These are phyloP conservation scores for Pelmatolapia mariae DNA, from an alignment of 2,113 vertebrate genomes.

Conservation along the genomic window DNA sequence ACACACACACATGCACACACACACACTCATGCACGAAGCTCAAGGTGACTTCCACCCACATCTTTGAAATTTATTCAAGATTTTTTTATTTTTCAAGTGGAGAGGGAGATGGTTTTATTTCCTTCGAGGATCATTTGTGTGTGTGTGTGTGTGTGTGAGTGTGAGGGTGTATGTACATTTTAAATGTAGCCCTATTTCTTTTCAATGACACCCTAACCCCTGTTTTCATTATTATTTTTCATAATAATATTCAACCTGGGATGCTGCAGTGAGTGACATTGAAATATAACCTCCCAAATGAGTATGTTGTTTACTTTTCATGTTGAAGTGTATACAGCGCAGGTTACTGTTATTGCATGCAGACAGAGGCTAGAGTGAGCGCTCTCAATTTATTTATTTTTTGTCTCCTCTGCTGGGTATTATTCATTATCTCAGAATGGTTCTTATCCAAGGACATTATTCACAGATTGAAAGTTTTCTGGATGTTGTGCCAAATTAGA, in stretches of 20 bases:
- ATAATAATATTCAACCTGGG: conserved; percentile 16
- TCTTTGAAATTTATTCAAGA: not conserved
- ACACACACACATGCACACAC: not conserved
- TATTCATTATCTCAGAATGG: conserved; percentile 36
- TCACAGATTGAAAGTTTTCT: conserved; percentile 11
- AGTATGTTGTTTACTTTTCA: conserved; percentile 50
- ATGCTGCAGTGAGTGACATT: conserved; percentile 31
- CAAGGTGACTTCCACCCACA: conserved; percentile 54
- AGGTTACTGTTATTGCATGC: conserved; percentile 3
- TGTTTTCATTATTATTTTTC: conserved; percentile 27
- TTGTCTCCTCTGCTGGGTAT: conserved; percentile 6
- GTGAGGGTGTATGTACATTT: not conserved
- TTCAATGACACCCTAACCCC: conserved; percentile 34
- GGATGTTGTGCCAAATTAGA: conserved; percentile 22
- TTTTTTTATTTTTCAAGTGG: not conserved
- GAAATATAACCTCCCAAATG: conserved; percentile 46
- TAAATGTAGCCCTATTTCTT: conserved; percentile 43
- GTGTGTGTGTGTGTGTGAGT: not conserved
- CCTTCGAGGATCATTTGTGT: conserved; percentile 18
- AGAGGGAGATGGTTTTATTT: conserved; percentile 22
- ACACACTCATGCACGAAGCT: not conserved
- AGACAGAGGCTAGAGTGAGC: conserved; percentile 1
- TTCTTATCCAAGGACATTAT: conserved; percentile 34
- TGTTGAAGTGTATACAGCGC: not conserved
- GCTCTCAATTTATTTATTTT: not conserved